Percentiles rank a stretch among this genome's conserved stretches.
phyloP scores from a whole-genome alignment of 2,113 vertebrate genomes.

The Hiodon alosoides region DNA sequence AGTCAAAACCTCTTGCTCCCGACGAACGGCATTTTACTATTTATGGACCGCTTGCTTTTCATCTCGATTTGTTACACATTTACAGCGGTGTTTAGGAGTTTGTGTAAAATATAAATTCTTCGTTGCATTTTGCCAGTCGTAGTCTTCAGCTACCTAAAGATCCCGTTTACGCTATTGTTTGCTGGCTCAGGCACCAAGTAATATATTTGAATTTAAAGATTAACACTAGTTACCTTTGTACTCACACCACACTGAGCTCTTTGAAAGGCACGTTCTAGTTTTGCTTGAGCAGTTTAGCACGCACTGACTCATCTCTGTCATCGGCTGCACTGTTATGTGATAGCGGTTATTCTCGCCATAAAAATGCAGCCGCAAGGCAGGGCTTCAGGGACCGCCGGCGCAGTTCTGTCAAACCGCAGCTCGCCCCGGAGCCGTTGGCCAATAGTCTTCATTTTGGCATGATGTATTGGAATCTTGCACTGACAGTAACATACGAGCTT shows the following conservation, averaged over 20 bases:
- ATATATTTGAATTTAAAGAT: too few relatives aligned
- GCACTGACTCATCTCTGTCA: conserved; percentile 39
- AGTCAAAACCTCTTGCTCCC: conserved; percentile 38
- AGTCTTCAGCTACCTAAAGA: background rate
- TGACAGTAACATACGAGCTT: too few relatives aligned
- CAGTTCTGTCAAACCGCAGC: conserved; percentile 33
- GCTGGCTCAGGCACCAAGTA: too few relatives aligned
- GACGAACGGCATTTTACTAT: conserved; percentile 43
- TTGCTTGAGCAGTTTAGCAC: conserved; percentile 33
- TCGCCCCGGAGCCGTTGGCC: background rate
- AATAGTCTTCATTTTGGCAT: background rate
- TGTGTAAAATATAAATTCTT: background rate
- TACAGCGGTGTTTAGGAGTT: background rate
- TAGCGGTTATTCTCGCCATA: conserved; percentile 37
- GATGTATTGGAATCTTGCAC: too few relatives aligned
- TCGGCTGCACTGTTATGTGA: conserved; percentile 38
- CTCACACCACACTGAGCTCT: too few relatives aligned
- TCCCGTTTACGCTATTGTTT: too few relatives aligned
- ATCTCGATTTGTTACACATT: background rate
- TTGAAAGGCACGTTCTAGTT: background rate
- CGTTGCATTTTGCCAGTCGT: background rate
- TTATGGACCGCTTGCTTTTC: conserved; percentile 34
- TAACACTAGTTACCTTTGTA: too few relatives aligned
- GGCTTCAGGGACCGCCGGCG: conserved; percentile 40
- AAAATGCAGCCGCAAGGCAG: conserved; percentile 26